These are phyloP conservation scores for Seriola aureovittata DNA, from an alignment of 2,113 vertebrate genomes.

Conservation along the genomic window DNA sequence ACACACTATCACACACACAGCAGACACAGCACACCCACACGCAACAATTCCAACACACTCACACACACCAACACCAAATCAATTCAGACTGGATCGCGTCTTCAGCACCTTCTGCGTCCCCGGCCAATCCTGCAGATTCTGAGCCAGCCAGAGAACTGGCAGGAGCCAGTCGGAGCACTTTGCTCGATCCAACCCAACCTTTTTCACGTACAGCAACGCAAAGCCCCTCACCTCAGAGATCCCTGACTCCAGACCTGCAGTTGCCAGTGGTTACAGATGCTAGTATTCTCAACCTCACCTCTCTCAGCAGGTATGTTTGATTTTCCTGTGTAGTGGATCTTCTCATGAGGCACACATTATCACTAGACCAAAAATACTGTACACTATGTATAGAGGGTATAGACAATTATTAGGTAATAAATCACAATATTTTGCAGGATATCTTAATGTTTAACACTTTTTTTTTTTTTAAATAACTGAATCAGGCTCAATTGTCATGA, in stretches of 20 bases:
- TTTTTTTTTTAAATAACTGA: neutral
- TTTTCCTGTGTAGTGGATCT: neutral
- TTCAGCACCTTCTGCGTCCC: slow-evolving; percentile 83
- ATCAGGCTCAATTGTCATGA: neutral
- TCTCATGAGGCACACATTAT: slow-evolving; percentile 16
- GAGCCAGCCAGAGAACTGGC: slow-evolving; percentile 87
- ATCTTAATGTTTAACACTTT: neutral
- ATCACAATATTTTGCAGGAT: neutral
- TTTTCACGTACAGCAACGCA: slow-evolving; percentile 78
- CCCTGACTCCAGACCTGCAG: slow-evolving; percentile 79
- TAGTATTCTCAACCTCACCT: slow-evolving; percentile 83
- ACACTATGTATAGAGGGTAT: neutral
- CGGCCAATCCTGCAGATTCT: slow-evolving; percentile 86
- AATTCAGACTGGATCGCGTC: slow-evolving; percentile 89
- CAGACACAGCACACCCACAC: slow-evolving; percentile 67
- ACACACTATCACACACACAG: slow-evolving; percentile 62
- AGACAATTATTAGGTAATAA: neutral
- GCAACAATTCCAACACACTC: slow-evolving; percentile 80
- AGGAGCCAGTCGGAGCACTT: slow-evolving; percentile 85
- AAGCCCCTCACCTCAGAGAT: slow-evolving; percentile 85
- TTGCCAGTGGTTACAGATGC: slow-evolving; percentile 83
- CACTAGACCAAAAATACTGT: neutral
- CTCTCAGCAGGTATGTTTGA: slow-evolving; percentile 78
- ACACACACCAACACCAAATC: slow-evolving; percentile 89
- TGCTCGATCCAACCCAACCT: slow-evolving; percentile 84